Conservation (phyloP, 2,888 invertebrate species). For the Apamea monoglypha region DNA sequence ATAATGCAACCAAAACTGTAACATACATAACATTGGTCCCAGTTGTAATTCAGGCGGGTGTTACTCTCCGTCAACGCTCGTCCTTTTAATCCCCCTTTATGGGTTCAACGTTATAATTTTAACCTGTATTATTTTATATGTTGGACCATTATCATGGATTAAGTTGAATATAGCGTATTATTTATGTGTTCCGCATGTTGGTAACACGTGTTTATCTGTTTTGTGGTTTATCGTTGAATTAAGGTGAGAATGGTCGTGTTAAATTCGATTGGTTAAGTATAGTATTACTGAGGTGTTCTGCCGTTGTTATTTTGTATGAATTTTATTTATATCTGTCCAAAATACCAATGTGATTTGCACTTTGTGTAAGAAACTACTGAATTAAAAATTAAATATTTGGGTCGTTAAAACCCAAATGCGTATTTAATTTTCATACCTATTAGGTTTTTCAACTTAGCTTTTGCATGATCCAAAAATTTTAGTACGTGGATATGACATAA, state of each 20-base stretch:
- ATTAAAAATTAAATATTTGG: not conserved
- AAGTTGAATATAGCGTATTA: slow-evolving; percentile 76
- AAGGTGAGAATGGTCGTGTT: slow-evolving; percentile 49
- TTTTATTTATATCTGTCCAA: not conserved
- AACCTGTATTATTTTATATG: slow-evolving; percentile 84
- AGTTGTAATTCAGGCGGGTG: slow-evolving; percentile 68
- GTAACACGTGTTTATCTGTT: slow-evolving; percentile 62
- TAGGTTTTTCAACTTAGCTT: not conserved
- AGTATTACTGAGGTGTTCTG: not conserved
- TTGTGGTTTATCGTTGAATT: slow-evolving; percentile 60
- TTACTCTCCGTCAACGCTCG: slow-evolving; percentile 80
- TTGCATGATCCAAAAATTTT: not conserved
- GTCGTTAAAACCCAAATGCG: not conserved
- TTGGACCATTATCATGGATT: slow-evolving; percentile 80
- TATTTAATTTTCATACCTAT: not conserved
- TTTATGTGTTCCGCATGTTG: slow-evolving; percentile 79
- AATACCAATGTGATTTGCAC: not conserved
- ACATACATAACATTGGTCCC: slow-evolving; percentile 55
- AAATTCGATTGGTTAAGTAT: slow-evolving; percentile 26
- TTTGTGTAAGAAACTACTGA: not conserved
- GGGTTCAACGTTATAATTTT: slow-evolving; percentile 81
- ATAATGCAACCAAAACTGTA: slow-evolving; percentile 65
- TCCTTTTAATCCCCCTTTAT: slow-evolving; percentile 82
- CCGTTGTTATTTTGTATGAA: not conserved
- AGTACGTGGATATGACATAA: slow-evolving; percentile 6